Conservation (phyloP, 1,140 invertebrate species). For the Hylaeus anthracinus region DNA sequence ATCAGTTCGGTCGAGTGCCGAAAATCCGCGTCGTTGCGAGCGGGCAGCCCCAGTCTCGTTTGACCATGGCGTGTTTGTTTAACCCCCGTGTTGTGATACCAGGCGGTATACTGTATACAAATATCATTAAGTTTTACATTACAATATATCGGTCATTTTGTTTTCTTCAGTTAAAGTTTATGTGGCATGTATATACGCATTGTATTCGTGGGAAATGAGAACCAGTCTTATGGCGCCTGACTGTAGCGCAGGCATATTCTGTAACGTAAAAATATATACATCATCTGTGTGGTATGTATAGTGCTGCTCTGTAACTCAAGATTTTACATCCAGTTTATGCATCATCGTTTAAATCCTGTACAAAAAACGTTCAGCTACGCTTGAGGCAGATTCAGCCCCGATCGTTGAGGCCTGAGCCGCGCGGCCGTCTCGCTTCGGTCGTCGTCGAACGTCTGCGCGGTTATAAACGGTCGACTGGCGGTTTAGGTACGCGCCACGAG, state of each 20-base stretch:
- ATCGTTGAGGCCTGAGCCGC: constrained; percentile 49
- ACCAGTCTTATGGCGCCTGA: constrained; percentile 81
- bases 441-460: background rate
- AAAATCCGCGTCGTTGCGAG: constrained; percentile 70
- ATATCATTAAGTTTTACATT: constrained; percentile 81
- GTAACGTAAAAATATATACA: constrained; percentile 83
- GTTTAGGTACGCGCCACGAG: background rate
- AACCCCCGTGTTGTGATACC: constrained; percentile 71
- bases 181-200: constrained; percentile 81
- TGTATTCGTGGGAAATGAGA: constrained; percentile 80
- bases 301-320: constrained; percentile 82
- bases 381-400: constrained; percentile 67
- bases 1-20: constrained; percentile 27
- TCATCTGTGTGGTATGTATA: constrained; percentile 81
- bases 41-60: constrained; percentile 73
- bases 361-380: constrained; percentile 77
- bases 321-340: constrained; percentile 78
- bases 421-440: background rate
- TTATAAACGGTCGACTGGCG: background rate
- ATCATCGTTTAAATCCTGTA: constrained; percentile 79
- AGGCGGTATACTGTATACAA: constrained; percentile 79
- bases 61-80: constrained; percentile 72
- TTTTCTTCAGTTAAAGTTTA: constrained; percentile 71
- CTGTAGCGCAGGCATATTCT: constrained; percentile 79
- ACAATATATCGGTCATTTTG: constrained; percentile 72